Evolutionary conservation across 2,797 vertebrate species (phyloP).

Genomic region (Hipposideros larvatus): DNA sequence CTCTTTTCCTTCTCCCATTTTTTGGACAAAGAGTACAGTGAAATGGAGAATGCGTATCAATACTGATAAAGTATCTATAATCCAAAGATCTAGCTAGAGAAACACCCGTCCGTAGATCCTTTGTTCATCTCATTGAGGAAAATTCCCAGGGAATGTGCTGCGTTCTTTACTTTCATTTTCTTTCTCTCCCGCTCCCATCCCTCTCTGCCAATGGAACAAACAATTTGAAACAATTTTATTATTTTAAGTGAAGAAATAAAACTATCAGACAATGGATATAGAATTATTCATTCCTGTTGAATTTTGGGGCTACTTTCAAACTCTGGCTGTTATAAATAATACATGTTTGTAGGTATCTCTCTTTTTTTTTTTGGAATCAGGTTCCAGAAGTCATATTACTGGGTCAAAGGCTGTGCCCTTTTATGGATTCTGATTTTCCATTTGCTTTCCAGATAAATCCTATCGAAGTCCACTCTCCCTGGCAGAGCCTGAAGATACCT

Average conservation of each 20-base stretch:
- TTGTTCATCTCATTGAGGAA: not conserved
- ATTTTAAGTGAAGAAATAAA: slow-evolving; percentile 39
- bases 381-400: not conserved
- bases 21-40: not conserved
- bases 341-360: not conserved
- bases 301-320: not conserved
- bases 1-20: slow-evolving; percentile 35
- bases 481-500: not conserved
- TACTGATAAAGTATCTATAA: not conserved
- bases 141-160: not conserved
- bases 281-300: not conserved
- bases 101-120: fast-evolving
- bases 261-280: not conserved
- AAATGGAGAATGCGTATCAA: not conserved
- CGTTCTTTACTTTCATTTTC: not conserved
- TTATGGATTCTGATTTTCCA: not conserved
- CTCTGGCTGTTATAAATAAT: slow-evolving; percentile 2
- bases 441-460: not conserved
- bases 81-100: not conserved
- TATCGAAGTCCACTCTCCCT: not conserved
- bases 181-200: not conserved
- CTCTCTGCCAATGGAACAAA: not conserved
- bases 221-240: not conserved
- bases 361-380: not conserved
- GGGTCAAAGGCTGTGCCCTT: not conserved